Base-by-base conservation (phyloP, 1,140 invertebrate species). In the Pseudomyrmex gracilis region DNA sequence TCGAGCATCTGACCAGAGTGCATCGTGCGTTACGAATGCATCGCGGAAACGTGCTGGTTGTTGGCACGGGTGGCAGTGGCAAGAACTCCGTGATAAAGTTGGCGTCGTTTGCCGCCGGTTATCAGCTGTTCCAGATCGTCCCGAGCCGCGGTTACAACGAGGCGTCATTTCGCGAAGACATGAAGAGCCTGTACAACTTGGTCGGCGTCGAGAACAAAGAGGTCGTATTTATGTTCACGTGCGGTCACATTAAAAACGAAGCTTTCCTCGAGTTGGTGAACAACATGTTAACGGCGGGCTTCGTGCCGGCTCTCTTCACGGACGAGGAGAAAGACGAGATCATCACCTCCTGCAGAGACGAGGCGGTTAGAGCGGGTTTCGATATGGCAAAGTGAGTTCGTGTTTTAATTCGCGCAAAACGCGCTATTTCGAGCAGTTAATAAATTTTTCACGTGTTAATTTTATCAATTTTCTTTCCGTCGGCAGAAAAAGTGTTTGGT, bases 191-290 rank as follows among this genome's bases (percentile, higher is more conserved):
- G 0, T 98, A 97, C 90, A 96, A 95, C 77, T 82, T 92, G 20
- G 96, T 96, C 9, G 98, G 98, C 0, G 96, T 97, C 0, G 96
- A 97, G 5, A 96, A 97, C 53, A 97, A 97, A 91, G 96, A 96
- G 64, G 96, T 96, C 0, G 97, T 97, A 0, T 98, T 99, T 89
- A 91, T 98, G 0, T 98, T 98, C 87, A 97, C 97, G 0, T 96
- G 97, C 47, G 96, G 97, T 13, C 97, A 98, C 93, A 95, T 97
- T 83, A 92, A 96, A 1, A 96, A 97, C 85, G 97, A 97, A 95
- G 96, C 97, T 43, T 98, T 98, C 93, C 92, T 98, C 74, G 98
- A 98, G 93, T 95, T 98, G 76, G 97, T 98, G 61, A 98, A 98
- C 93, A 98, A 98, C 89, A 98, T 98, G 89, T 93, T 98, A 51